These are phyloP conservation scores for Lepidochrysops patricia DNA, from an alignment of 2,888 invertebrate species.

Conservation along the genomic window DNA sequence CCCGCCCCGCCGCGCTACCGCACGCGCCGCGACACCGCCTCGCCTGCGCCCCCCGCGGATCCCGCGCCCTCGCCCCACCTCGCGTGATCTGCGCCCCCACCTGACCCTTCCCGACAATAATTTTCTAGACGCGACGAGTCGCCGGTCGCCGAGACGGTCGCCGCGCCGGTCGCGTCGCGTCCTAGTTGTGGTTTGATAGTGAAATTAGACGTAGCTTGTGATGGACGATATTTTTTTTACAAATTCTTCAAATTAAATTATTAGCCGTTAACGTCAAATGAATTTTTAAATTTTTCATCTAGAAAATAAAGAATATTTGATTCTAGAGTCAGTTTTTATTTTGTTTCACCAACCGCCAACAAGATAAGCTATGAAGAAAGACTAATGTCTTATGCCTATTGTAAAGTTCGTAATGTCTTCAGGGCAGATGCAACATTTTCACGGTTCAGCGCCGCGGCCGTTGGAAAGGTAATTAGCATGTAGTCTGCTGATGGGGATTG, in stretches of 20 bases:
- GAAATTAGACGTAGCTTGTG: conserved; percentile 10
- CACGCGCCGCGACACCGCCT: conserved; percentile 12
- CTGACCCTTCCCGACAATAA: conserved; percentile 47
- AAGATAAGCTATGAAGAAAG: too few species aligned
- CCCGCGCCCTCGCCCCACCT: conserved; percentile 18
- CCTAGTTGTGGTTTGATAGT: conserved; percentile 6
- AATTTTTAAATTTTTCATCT: conserved; percentile 12
- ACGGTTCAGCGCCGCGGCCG: conserved; percentile 1
- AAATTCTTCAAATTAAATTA: conserved; percentile 3
- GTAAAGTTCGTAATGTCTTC: not conserved
- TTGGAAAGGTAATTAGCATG: conserved; percentile 4
- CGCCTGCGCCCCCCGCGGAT: conserved; percentile 17
- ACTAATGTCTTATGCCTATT: too few species aligned
- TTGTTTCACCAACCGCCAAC: too few species aligned
- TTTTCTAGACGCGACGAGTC: conserved; percentile 30
- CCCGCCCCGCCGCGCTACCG: conserved; percentile 22
- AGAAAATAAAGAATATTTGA: conserved; percentile 8
- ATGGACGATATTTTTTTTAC: conserved; percentile 13
- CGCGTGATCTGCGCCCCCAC: conserved; percentile 13
- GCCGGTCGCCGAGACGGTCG: not conserved
- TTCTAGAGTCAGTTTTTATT: not conserved
- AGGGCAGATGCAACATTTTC: conserved; percentile 8
- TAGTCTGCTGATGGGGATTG: too few species aligned
- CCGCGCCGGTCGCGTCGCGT: not conserved
- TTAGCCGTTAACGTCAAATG: conserved; percentile 5